Evolutionary conservation across 2,113 vertebrate species (phyloP).

Genomic region (Piaya cayana): DNA sequence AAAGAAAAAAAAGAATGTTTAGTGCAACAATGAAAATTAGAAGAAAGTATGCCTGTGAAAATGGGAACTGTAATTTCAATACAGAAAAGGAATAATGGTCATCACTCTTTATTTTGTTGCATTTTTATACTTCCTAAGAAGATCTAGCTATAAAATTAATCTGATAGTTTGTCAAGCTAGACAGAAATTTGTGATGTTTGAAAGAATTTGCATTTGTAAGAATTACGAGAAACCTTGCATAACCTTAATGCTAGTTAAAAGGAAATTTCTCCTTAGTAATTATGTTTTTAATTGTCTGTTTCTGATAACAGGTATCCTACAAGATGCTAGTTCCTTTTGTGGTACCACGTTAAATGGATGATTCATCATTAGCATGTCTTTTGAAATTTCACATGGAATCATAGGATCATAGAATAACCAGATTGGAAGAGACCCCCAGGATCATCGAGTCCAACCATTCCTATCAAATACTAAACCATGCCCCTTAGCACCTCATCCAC

Average conservation of each 20-base stretch:
- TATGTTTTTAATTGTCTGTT: neutral
- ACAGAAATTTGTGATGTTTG: neutral
- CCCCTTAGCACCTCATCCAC: too few relatives aligned
- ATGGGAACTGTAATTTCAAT: neutral
- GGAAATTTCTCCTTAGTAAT: neutral
- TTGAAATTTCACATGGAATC: neutral
- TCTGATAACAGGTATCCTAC: neutral
- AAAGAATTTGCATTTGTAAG: neutral
- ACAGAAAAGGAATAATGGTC: neutral
- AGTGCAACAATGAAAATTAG: neutral
- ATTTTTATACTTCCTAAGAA: neutral
- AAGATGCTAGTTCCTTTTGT: neutral
- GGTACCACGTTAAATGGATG: neutral
- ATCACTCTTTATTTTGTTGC: neutral
- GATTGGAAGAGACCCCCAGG: too few relatives aligned
- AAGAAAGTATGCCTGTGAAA: neutral
- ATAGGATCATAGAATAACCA: too few relatives aligned
- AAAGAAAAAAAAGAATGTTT: neutral
- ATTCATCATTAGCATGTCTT: neutral
- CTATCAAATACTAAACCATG: too few relatives aligned
- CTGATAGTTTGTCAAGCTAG: neutral
- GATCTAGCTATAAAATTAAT: neutral
- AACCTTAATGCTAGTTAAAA: neutral
- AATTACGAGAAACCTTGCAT: neutral
- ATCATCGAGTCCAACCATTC: too few relatives aligned